Evolutionary conservation across 2,797 vertebrate genomes (phyloP).

Genomic region (Lagorchestes hirsutus): DNA sequence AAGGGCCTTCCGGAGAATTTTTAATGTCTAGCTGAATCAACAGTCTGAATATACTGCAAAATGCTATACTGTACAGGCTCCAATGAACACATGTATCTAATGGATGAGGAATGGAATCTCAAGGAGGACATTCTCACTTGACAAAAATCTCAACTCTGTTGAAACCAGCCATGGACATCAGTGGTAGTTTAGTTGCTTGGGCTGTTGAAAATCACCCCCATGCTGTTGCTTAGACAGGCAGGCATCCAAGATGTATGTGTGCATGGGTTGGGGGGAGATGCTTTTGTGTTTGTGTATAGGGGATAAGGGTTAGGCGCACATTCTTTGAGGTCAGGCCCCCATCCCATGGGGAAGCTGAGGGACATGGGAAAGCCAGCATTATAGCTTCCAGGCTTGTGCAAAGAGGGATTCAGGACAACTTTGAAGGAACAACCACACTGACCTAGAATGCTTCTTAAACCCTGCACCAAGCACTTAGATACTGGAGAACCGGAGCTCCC

Average conservation of each 20-base stretch:
- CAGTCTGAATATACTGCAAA: constrained; percentile 26
- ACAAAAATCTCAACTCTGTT: constrained; percentile 50
- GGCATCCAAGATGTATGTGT: background rate
- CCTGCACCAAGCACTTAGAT: constrained; percentile 1
- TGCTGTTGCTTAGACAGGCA: constrained; percentile 40
- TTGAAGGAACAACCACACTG: background rate
- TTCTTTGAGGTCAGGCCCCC: background rate
- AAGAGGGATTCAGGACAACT: constrained; percentile 4
- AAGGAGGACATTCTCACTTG: constrained; percentile 18
- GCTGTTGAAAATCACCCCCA: background rate
- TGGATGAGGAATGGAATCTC: constrained; percentile 27
- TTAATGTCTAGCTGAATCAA: background rate
- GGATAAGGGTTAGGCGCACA: background rate
- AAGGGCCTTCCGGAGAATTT: constrained; percentile 10
- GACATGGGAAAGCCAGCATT: background rate
- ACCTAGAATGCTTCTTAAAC: background rate
- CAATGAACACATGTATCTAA: background rate
- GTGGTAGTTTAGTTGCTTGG: background rate
- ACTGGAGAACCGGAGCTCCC: constrained; percentile 14
- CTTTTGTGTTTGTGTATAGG: background rate
- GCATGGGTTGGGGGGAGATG: background rate
- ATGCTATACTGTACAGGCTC: background rate
- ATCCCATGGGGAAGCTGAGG: background rate
- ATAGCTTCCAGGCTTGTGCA: constrained; percentile 14
- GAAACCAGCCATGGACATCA: constrained; percentile 16